Conservation (phyloP, 2,797 vertebrate species). For the Mormyrus proboscirostris region DNA sequence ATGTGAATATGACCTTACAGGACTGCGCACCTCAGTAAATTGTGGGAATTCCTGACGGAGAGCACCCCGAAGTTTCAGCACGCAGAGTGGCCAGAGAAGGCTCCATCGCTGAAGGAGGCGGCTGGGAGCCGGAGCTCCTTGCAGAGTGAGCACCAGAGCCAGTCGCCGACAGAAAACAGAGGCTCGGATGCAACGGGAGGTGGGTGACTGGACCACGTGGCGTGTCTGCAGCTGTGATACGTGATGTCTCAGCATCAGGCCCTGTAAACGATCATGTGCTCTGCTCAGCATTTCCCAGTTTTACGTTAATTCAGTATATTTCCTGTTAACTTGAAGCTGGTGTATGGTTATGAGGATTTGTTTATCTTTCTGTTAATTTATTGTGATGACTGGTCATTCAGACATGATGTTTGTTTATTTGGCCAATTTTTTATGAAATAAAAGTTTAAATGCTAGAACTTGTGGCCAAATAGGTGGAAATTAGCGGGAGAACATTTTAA, state of each 20-base stretch:
- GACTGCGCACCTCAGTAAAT: constrained; percentile 47
- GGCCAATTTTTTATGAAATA: neutral
- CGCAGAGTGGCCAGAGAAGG: constrained; percentile 41
- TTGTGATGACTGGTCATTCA: neutral
- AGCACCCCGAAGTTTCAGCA: constrained; percentile 67
- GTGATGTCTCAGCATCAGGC: neutral
- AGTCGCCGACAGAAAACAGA: constrained; percentile 36
- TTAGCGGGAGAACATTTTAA: too few relatives aligned
- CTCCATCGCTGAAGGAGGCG: constrained; percentile 30
- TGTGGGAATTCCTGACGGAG: constrained; percentile 74
- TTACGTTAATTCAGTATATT: neutral
- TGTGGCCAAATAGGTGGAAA: too few relatives aligned
- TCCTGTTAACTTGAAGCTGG: neutral
- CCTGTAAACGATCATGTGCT: neutral
- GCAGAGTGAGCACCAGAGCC: constrained; percentile 41
- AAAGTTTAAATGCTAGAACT: too few relatives aligned
- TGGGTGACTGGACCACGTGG: constrained; percentile 4
- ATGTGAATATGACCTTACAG: constrained; percentile 47
- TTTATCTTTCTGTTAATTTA: neutral
- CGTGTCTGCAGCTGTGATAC: neutral
- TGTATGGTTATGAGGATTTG: neutral
- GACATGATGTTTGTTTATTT: neutral
- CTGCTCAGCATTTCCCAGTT: neutral
- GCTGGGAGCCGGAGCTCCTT: constrained; percentile 42
- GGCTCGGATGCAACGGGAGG: constrained; percentile 42